Base-by-base conservation (phyloP, 1,140 invertebrate species). In the Laupala kohalensis region DNA sequence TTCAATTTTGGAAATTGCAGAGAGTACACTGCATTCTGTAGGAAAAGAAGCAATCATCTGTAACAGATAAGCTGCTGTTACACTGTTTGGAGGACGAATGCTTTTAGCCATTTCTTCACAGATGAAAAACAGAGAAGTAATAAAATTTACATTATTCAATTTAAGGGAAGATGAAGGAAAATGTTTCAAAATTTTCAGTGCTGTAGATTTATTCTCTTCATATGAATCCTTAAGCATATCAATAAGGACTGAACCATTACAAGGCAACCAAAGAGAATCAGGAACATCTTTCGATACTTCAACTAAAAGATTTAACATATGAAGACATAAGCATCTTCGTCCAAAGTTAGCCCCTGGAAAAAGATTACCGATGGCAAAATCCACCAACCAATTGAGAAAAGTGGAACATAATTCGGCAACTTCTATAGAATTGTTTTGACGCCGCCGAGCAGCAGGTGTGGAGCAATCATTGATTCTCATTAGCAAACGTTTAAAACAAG, bases 11-110 rank as follows among this genome's bases (percentile, higher is more conserved):
- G 2, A 0, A 67, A 12, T 27, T 25, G 62, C 63, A 13, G 23
- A 27, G 75, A 24, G 0, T 63, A 25, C 24, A 79, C 29, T 6
- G 80, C 29, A 1, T 73, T 67, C 0, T 25, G 25, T 27, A 79
- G 78, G 64, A 79, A 82, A 68, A 80, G 64, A 67, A 80, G 78
- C 74, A 73, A 84, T 70, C 87, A 83, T 79, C 86, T 85, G 76
- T 26, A 94, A 81, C 74, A 91, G 84, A 78, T 92, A 94, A 15
- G 88, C 86, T 5, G 90, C 91, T 3, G 92, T 91, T 5, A 88
- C 80, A 64, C 88, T 89, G 72, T 95, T 92, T n/a, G 90, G 87
- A 0, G 94, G 93, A 77, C 87, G 88, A 23, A 90, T 82, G 72
- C 89, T 92, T 3, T 85, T 85, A 15, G 87, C 86, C 67, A 92